Percentiles rank a stretch among this genome's conserved stretches.
Conservation (phyloP, 2,113 vertebrate genomes). For the Syrmaticus mikado region DNA sequence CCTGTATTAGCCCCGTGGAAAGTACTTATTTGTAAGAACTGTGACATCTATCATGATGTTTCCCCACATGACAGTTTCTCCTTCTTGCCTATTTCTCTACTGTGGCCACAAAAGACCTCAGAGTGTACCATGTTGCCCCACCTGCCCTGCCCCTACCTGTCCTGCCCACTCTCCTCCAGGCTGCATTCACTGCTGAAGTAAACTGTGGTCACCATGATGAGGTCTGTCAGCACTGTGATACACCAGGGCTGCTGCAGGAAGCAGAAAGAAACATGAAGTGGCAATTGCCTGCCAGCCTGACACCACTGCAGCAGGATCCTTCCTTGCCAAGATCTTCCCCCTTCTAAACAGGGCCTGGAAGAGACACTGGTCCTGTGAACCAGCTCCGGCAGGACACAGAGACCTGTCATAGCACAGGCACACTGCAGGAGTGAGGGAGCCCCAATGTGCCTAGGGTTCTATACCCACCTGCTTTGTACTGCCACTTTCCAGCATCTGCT, state of each 20-base stretch:
- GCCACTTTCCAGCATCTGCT: conserved; percentile 74
- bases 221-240: conserved; percentile 63
- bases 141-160: conserved; percentile 77
- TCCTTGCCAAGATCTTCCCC: neutral
- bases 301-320: accelerated
- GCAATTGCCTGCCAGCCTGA: neutral
- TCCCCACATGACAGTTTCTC: neutral
- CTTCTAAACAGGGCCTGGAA: neutral
- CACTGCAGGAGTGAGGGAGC: neutral
- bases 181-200: conserved; percentile 75
- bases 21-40: neutral
- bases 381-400: neutral
- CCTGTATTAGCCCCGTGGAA: neutral
- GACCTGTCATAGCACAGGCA: neutral
- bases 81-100: accelerated
- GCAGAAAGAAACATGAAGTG: conserved; percentile 15
- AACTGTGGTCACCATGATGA: conserved; percentile 67
- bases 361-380: neutral
- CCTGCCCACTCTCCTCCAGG: conserved; percentile 49
- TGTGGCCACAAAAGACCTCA: neutral
- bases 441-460: neutral
- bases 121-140: conserved; percentile 10
- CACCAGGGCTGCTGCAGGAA: conserved; percentile 78
- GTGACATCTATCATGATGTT: neutral
- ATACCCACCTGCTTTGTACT: conserved; percentile 78